These are phyloP conservation scores for Bombus impatiens DNA, from an alignment of 1,140 invertebrate species.

Conservation along the genomic window DNA sequence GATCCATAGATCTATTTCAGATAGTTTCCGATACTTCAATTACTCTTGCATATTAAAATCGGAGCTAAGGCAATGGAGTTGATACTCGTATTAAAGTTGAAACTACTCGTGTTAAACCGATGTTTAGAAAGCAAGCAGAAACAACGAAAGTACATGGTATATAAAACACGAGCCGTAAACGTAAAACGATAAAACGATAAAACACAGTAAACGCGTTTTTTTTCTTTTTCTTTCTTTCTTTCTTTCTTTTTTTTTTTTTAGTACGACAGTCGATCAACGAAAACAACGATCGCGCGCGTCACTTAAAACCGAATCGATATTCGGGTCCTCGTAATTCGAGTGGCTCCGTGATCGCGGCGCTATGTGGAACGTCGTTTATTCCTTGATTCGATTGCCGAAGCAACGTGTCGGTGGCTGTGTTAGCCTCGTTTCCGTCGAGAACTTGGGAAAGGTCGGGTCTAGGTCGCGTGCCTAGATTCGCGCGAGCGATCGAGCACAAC, in stretches of 20 bases:
- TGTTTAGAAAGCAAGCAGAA: neutral
- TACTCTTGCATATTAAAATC: neutral
- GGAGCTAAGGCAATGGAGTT: neutral
- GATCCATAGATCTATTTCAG: neutral
- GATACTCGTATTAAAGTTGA: neutral
- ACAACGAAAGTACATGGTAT: too few species aligned
- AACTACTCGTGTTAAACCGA: neutral
- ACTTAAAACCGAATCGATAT: constrained; percentile 27
- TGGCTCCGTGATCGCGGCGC: neutral
- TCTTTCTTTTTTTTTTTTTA: too few species aligned
- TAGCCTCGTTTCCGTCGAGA: constrained; percentile 10
- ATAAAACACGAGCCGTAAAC: too few species aligned
- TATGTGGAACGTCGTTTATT: constrained; percentile 5
- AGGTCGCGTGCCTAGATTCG: constrained; percentile 61
- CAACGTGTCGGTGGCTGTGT: constrained; percentile 20
- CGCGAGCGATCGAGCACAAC: constrained; percentile 34
- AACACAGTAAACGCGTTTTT: too few species aligned
- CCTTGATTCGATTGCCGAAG: constrained; percentile 36
- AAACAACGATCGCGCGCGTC: neutral
- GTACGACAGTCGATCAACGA: neutral
- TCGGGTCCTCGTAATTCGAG: neutral
- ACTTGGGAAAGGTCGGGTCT: constrained; percentile 67
- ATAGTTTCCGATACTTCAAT: too few species aligned
- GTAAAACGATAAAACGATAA: too few species aligned
- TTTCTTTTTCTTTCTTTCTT: too few species aligned